These are phyloP conservation scores for Sphaerodactylus townsendi DNA, from an alignment of 2,113 vertebrate genomes.

Conservation along the genomic window DNA sequence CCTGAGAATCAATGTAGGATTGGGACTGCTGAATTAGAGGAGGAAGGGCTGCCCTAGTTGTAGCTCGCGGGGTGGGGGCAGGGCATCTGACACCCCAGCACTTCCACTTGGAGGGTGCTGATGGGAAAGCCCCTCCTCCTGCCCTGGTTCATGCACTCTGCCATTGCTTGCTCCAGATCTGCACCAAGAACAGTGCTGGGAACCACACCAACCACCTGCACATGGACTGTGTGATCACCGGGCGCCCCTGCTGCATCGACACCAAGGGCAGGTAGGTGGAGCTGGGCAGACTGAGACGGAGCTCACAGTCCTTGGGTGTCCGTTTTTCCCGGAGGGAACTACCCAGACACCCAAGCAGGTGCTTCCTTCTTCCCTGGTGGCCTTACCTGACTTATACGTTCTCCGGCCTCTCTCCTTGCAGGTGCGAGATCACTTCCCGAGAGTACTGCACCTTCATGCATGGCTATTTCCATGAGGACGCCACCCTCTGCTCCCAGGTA, in stretches of 20 bases:
- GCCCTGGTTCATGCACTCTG: constrained; percentile 4
- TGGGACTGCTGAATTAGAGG: no score
- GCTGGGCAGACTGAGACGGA: no score
- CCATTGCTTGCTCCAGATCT: constrained; percentile 80
- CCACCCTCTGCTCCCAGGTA: constrained; percentile 97
- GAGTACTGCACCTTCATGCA: constrained; percentile 99
- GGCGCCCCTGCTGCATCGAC: constrained; percentile 96
- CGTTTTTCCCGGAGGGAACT: background rate
- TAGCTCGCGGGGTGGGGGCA: no score
- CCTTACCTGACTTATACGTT: background rate
- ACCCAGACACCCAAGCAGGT: background rate
- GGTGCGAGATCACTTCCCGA: constrained; percentile 98
- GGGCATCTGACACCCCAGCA: no score
- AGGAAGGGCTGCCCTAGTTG: no score
- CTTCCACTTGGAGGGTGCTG: no score
- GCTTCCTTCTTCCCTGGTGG: no score
- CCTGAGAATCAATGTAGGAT: no score
- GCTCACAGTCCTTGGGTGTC: no score
- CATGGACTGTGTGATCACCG: constrained; percentile 95
- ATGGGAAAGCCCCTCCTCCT: background rate
- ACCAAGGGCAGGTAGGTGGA: constrained; percentile 97
- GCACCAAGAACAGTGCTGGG: constrained; percentile 92
- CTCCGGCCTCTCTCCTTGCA: constrained; percentile 56
- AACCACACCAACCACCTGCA: constrained; percentile 97
- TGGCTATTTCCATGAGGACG: constrained; percentile 97